Percentiles rank a stretch among this genome's conserved stretches.
Evolutionary conservation across 2,888 invertebrate genomes (phyloP).

Genomic region (Phasia obesa): DNA sequence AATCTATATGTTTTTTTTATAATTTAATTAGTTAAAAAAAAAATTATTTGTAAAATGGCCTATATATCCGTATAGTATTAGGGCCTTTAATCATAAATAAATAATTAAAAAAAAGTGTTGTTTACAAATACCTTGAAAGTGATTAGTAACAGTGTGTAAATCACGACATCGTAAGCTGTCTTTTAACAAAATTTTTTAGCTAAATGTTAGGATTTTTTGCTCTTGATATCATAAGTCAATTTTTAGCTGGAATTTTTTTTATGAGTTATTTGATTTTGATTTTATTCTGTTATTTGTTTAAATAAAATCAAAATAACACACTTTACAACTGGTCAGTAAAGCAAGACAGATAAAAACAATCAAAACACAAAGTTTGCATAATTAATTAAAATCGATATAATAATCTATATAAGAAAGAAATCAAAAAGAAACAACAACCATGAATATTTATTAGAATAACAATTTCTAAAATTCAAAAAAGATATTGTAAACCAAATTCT

Average conservation of each 20-base stretch:
- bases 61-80: too few species aligned
- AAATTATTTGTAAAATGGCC: too few species aligned
- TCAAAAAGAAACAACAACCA: not conserved
- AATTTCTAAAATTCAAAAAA: not conserved
- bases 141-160: constrained; percentile 31
- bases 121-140: constrained; percentile 22
- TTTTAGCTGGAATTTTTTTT: constrained; percentile 55
- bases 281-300: constrained; percentile 23
- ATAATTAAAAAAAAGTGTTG: too few species aligned
- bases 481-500: constrained; percentile 5
- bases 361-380: not conserved
- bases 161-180: not conserved
- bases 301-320: constrained; percentile 39
- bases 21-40: too few species aligned
- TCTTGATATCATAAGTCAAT: constrained; percentile 62
- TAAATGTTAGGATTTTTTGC: constrained; percentile 46
- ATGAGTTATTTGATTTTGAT: constrained; percentile 44
- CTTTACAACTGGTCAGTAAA: constrained; percentile 36
- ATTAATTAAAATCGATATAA: too few species aligned
- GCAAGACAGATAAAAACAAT: not conserved
- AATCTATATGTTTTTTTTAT: too few species aligned
- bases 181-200: not conserved
- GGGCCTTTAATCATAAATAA: too few species aligned
- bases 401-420: too few species aligned
- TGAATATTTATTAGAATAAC: constrained; percentile 2